Base-by-base conservation (phyloP, 2,888 invertebrate species). In the Caenorhabditis wallacei region DNA sequence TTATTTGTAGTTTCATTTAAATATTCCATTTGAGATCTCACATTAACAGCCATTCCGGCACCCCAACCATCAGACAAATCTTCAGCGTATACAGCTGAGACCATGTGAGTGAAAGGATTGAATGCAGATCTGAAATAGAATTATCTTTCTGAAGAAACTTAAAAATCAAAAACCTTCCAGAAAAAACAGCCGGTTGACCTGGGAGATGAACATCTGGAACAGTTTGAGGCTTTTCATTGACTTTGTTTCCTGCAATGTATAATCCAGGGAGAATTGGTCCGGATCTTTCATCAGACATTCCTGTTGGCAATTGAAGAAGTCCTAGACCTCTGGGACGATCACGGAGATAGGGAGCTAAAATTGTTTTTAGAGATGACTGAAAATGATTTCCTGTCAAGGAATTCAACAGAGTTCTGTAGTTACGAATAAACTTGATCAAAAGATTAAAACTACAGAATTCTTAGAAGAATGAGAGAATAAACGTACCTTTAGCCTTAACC, bases 51-150 rank as follows among this genome's bases (percentile, higher is more conserved):
- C 71, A 85, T 88, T 35, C 89, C 89, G n/a, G 88, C 83, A 20
- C 89, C 89, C 89, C 89, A 89, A 56, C 86, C 86, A 80, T 89
- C 89, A 54, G 87, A 86, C 46, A 89, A 83, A 88, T 89, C 89
- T 66, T 89, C 89, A 22, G 84, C 86, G 78, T 84, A 89, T 24
- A 84, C 84, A 2, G 89, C 89, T 11, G 87, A 80, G 0, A 89
- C 88, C 18, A 87, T 87, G 10, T 89, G 89, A 2, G 89, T 88
- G 82, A 89, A 89, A 1, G 89, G 89, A 57, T 89, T 89, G 85
- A 89, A 89, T 8, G 89, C 87, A 0, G 88, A 88, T 80, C 85
- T 87, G 57, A 11, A 74, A n/a, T n/a, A n/a, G n/a, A n/a, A n/a
- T n/a, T n/a, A n/a, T n/a, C n/a, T n/a, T n/a, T n/a, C n/a, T n/a